These are phyloP conservation scores for Anthonomus grandis DNA, from an alignment of 1,140 invertebrate genomes.

Conservation along the genomic window DNA sequence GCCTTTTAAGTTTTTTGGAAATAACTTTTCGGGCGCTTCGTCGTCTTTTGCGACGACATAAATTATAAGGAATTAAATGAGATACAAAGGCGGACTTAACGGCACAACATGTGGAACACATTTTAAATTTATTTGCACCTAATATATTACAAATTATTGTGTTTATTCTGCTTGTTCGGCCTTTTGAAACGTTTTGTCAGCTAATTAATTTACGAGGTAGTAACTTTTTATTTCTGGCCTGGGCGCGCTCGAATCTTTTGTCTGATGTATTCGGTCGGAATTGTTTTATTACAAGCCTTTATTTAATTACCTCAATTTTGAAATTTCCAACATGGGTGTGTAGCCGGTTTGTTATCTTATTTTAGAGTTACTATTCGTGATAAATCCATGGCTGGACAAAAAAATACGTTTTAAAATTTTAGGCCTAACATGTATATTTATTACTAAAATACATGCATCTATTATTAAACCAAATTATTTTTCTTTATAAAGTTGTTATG, in stretches of 20 bases:
- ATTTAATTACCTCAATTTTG: too few relatives aligned
- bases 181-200: constrained; percentile 19
- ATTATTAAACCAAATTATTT: too few relatives aligned
- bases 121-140: constrained; percentile 26
- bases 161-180: constrained; percentile 22
- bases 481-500: too few relatives aligned
- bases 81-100: constrained; percentile 14
- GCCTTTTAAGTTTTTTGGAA: constrained; percentile 18
- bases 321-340: too few relatives aligned
- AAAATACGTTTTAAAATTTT: too few relatives aligned
- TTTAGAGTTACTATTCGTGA: too few relatives aligned
- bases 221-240: constrained; percentile 17
- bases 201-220: constrained; percentile 18
- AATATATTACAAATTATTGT: constrained; percentile 27
- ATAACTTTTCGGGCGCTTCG: constrained; percentile 17
- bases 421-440: too few relatives aligned
- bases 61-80: constrained; percentile 20
- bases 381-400: too few relatives aligned
- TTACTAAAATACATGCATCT: too few relatives aligned
- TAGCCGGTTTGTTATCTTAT: too few relatives aligned
- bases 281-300: too few relatives aligned
- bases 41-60: constrained; percentile 6
- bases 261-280: too few relatives aligned
- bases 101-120: constrained; percentile 18
- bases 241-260: constrained; percentile 11